These are phyloP conservation scores for Brachionus calyciflorus DNA, from an alignment of 1,140 invertebrate genomes.

Conservation along the genomic window DNA sequence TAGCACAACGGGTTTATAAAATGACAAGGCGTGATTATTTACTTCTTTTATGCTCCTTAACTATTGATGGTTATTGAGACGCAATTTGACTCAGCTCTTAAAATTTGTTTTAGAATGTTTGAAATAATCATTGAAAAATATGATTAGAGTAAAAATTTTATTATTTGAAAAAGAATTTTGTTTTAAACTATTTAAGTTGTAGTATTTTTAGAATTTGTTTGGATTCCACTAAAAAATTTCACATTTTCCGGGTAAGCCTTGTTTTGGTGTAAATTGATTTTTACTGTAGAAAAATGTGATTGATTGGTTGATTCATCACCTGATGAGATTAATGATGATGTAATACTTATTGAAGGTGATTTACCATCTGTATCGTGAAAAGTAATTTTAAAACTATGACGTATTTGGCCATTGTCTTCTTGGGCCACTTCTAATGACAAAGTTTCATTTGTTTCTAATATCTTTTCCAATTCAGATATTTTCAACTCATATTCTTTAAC, in stretches of 20 bases:
- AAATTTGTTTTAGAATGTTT: no score
- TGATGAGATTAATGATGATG: not conserved
- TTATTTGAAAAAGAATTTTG: not conserved
- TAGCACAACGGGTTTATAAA: no score
- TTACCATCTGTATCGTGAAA: constrained; percentile 9
- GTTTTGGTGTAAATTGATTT: not conserved
- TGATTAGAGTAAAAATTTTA: not conserved
- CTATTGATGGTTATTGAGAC: no score
- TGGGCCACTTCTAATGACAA: not conserved
- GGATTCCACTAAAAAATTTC: constrained; percentile 7
- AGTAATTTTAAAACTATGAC: not conserved
- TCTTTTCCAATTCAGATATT: not conserved
- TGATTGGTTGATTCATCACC: not conserved
- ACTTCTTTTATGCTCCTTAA: no score
- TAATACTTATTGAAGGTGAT: not conserved
- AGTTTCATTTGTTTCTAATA: not conserved
- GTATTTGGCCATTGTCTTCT: not conserved
- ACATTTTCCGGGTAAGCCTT: not conserved
- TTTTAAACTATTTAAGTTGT: no score
- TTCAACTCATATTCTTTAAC: constrained; percentile 7
- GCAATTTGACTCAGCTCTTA: no score
- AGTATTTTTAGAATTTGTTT: no score
- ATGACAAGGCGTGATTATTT: no score
- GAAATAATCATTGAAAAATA: no score
- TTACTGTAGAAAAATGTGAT: constrained; percentile 16